These are phyloP conservation scores for Xyliphius kryptos DNA, from an alignment of 2,113 vertebrate species.

Conservation along the genomic window DNA sequence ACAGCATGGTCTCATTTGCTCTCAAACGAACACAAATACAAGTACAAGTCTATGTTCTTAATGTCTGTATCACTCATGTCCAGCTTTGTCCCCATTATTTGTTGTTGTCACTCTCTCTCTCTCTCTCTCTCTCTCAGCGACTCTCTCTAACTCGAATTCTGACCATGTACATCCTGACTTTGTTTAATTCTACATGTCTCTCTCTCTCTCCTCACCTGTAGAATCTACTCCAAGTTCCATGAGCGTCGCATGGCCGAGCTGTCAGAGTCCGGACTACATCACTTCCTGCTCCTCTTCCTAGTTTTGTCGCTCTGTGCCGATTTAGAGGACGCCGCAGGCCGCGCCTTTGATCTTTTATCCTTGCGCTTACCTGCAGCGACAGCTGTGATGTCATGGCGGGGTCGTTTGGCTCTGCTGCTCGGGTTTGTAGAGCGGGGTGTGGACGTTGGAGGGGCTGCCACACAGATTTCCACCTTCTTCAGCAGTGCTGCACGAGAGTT, in stretches of 20 bases:
- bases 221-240: constrained; percentile 96
- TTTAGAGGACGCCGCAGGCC: constrained; percentile 78
- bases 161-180: too few species aligned
- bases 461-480: constrained; percentile 75
- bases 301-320: constrained; percentile 74
- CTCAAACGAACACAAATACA: too few species aligned
- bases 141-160: too few species aligned
- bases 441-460: constrained; percentile 76
- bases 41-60: too few species aligned
- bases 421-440: constrained; percentile 81
- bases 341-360: constrained; percentile 74
- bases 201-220: too few species aligned
- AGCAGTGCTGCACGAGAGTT: constrained; percentile 82
- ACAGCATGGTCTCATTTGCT: too few species aligned
- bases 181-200: too few species aligned
- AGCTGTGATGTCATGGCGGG: constrained; percentile 80
- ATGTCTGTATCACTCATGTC: too few species aligned
- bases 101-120: too few species aligned
- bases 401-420: constrained; percentile 81
- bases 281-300: constrained; percentile 86
- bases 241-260: constrained; percentile 87
- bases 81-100: too few species aligned
- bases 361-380: constrained; percentile 64
- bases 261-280: constrained; percentile 82
- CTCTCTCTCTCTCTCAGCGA: too few species aligned